These are phyloP conservation scores for Drosophila novamexicana DNA, from an alignment of 1,140 invertebrate species.

Conservation along the genomic window DNA sequence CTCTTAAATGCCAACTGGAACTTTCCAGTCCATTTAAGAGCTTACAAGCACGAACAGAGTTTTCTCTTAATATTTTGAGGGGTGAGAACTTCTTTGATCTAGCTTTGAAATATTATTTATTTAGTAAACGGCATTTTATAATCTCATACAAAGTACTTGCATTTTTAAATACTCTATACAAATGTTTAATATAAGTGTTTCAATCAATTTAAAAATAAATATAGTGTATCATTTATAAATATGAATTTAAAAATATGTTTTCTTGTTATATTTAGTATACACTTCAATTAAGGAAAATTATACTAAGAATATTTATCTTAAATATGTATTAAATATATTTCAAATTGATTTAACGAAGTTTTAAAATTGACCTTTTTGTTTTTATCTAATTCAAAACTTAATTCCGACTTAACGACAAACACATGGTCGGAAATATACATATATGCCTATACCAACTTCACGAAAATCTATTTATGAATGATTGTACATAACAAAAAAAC, in stretches of 20 bases:
- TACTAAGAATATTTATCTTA: no score
- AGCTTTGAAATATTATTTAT: no score
- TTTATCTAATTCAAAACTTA: no score
- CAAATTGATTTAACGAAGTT: neutral
- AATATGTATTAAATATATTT: neutral
- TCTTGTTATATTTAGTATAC: neutral
- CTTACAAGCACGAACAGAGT: neutral
- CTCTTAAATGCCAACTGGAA: slow-evolving; percentile 51
- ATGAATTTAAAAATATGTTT: neutral
- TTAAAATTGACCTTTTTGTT: no score
- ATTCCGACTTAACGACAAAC: no score
- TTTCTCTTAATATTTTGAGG: neutral
- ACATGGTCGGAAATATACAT: no score
- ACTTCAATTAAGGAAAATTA: no score
- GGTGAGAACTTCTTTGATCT: no score
- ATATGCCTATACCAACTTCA: no score
- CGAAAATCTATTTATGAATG: neutral
- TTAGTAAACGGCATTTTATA: no score
- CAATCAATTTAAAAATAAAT: neutral
- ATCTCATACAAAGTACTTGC: no score
- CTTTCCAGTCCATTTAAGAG: slow-evolving; percentile 28
- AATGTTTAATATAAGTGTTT: neutral
- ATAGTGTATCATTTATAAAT: neutral
- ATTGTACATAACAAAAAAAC: neutral
- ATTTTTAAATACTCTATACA: no score